Base-by-base conservation (phyloP, 2,113 vertebrate species). In the Paracanthobrama guichenoti region DNA sequence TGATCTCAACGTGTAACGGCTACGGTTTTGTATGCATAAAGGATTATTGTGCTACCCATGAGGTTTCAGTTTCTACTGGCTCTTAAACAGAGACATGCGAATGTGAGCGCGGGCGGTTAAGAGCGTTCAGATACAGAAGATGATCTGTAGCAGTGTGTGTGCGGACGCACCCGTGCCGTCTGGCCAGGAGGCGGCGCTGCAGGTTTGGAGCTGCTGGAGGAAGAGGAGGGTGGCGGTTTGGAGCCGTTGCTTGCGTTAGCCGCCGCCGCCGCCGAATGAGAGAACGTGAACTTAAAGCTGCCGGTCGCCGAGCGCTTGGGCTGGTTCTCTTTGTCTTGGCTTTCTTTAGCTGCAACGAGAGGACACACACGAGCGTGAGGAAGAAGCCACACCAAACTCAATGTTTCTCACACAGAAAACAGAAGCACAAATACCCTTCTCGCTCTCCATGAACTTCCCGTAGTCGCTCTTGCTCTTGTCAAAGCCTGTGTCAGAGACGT, bases 381-480 rank as follows among this genome's bases (percentile, higher is more conserved):
- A 46, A 11, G 11, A 11, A 0, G 2, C 44, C 44, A 46, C 44
- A 46, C 44, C n/a, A n/a, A n/a, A n/a, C n/a, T n/a, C n/a, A n/a
- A n/a, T n/a, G n/a, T n/a, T n/a, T n/a, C n/a, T n/a, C n/a, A n/a
- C n/a, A n/a, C n/a, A n/a, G n/a, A n/a, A n/a, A n/a, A n/a, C n/a
- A n/a, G n/a, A n/a, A n/a, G n/a, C n/a, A n/a, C n/a, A n/a, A n/a
- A n/a, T 39, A 99, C 98, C 97, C 97, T 99, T 99, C 93, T 98
- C 99, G 84, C 95, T 96, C 90, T 99, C 97, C 95, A 99, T 98
- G 91, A 97, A 99, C 89, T 98, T 99, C 88, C 96, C 96, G 39
- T 98, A 99, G 90, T 78, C 95, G 96, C 92, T 99, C 97, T 24
- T 97, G 94, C 96, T 95, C 92, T 98, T 98, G 88, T 99, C 97